Percentiles rank a stretch among this genome's conserved stretches.
Conservation (phyloP, 2,113 vertebrate species). For the Pseudorasbora parva region DNA sequence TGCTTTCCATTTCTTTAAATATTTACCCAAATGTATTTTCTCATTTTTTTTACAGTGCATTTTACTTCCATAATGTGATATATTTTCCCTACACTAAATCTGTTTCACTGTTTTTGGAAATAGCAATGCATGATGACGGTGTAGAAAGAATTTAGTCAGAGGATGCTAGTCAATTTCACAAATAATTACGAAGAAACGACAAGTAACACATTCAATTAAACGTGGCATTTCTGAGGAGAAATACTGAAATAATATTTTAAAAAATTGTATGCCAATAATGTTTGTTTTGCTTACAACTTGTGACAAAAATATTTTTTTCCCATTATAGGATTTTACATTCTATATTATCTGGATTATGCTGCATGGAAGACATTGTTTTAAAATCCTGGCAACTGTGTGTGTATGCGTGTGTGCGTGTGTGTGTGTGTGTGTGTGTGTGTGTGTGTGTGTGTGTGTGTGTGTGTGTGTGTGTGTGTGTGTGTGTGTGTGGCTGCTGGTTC, state of each 20-base stretch:
- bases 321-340: neutral
- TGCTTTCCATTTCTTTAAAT: neutral
- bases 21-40: neutral
- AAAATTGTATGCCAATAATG: too few relatives aligned
- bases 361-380: neutral
- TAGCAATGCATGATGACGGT: neutral
- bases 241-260: too few relatives aligned
- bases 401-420: too few relatives aligned
- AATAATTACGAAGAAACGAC: too few relatives aligned
- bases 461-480: neutral
- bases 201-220: too few relatives aligned
- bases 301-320: too few relatives aligned
- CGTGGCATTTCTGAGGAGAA: too few relatives aligned
- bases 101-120: neutral
- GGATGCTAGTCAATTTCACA: neutral
- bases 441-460: neutral
- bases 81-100: neutral
- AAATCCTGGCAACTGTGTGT: neutral
- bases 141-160: too few relatives aligned
- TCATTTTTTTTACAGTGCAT: neutral
- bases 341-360: neutral
- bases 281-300: too few relatives aligned
- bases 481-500: neutral
- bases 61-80: neutral
- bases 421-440: too few relatives aligned